Conservation (phyloP, 2,888 invertebrate species). For the Protophormia terraenovae region DNA sequence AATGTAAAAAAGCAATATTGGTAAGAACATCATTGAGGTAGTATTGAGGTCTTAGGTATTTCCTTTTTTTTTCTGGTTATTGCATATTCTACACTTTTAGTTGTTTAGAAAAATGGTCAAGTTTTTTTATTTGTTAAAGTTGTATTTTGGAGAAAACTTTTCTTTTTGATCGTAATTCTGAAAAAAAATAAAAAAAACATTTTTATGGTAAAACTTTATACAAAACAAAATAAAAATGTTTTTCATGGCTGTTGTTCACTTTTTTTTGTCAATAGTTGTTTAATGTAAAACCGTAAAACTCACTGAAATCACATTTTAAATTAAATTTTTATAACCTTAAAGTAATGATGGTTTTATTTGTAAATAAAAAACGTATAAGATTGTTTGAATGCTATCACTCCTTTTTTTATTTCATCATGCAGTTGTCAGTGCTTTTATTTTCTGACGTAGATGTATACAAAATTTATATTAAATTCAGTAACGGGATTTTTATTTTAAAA, state of each 20-base stretch:
- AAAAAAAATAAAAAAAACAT: not conserved
- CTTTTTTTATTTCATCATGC: not conserved
- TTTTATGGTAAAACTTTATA: slow-evolving; percentile 37
- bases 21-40: slow-evolving; percentile 33
- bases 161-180: slow-evolving; percentile 16
- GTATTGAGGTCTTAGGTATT: slow-evolving; percentile 36
- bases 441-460: not conserved
- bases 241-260: slow-evolving; percentile 24
- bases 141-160: slow-evolving; percentile 31
- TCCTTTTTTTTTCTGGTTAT: not conserved
- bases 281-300: slow-evolving; percentile 24
- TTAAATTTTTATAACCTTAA: slow-evolving; percentile 45
- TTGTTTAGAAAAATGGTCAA: slow-evolving; percentile 50
- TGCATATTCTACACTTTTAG: slow-evolving; percentile 5
- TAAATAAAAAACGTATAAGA: slow-evolving; percentile 8
- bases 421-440: slow-evolving; percentile 13
- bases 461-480: not conserved
- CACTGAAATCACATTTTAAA: slow-evolving; percentile 38
- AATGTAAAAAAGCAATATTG: slow-evolving; percentile 25
- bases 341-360: slow-evolving; percentile 1
- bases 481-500: slow-evolving; percentile 17
- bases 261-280: slow-evolving; percentile 10
- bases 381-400: not conserved
- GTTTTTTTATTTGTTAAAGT: slow-evolving; percentile 30
- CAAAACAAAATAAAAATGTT: slow-evolving; percentile 27